These are phyloP conservation scores for Streblospio benedicti DNA, from an alignment of 1,140 invertebrate genomes.

Conservation along the genomic window DNA sequence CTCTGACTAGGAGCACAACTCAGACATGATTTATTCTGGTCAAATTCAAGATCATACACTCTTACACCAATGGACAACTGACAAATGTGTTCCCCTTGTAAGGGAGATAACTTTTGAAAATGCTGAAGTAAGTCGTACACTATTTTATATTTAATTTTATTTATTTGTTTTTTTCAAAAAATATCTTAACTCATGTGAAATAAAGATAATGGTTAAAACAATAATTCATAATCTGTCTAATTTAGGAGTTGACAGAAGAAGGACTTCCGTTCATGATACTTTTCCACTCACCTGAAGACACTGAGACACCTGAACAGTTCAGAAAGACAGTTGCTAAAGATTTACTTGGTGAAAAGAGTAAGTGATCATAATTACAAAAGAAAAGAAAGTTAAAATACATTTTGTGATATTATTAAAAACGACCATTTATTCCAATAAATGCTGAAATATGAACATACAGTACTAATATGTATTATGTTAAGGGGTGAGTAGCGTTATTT, in stretches of 20 bases:
- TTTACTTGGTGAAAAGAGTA: slow-evolving; percentile 82
- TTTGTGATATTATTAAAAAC: too few relatives aligned
- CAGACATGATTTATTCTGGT: slow-evolving; percentile 32
- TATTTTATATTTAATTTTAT: too few relatives aligned
- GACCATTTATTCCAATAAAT: too few relatives aligned
- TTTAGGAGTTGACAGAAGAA: slow-evolving; percentile 88
- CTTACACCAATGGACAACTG: slow-evolving; percentile 71
- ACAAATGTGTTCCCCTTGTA: slow-evolving; percentile 62
- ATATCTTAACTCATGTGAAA: too few relatives aligned
- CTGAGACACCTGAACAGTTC: slow-evolving; percentile 74
- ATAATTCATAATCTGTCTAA: too few relatives aligned
- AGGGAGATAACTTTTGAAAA: slow-evolving; percentile 97
- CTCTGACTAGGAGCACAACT: neutral
- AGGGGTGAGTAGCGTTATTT: too few relatives aligned
- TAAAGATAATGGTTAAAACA: too few relatives aligned
- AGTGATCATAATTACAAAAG: slow-evolving; percentile 18
- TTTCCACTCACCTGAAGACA: slow-evolving; percentile 83
- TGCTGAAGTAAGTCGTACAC: slow-evolving; percentile 60
- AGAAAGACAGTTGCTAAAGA: slow-evolving; percentile 71
- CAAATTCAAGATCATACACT: slow-evolving; percentile 48
- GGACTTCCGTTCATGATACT: slow-evolving; percentile 97
- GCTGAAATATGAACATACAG: too few relatives aligned
- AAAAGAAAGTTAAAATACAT: too few relatives aligned
- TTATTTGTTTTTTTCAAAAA: too few relatives aligned
- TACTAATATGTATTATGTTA: too few relatives aligned